phyloP scores from a whole-genome alignment of 2,797 vertebrate species.

The Eulemur rubriventer region DNA sequence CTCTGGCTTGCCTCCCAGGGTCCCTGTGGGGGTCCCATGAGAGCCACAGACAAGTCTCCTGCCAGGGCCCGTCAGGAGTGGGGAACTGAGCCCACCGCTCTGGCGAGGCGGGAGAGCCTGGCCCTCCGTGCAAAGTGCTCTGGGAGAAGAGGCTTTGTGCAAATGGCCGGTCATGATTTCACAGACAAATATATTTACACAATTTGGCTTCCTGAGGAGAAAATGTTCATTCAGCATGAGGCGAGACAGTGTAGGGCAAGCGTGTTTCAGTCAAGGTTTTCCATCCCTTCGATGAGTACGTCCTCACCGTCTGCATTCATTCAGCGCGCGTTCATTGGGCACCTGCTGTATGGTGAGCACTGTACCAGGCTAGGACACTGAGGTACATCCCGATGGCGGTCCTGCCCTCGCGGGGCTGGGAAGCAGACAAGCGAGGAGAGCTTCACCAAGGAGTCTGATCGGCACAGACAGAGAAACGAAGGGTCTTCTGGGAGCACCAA shows the following conservation, averaged over 20 bases:
- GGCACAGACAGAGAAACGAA: background rate
- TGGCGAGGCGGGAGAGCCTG: background rate
- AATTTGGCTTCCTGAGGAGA: background rate
- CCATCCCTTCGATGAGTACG: background rate
- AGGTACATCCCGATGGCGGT: background rate
- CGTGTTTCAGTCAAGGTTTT: background rate
- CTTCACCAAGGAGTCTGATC: background rate
- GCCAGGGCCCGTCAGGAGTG: background rate
- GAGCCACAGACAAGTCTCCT: background rate
- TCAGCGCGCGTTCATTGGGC: background rate
- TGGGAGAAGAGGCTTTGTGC: background rate
- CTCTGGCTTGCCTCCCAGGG: background rate
- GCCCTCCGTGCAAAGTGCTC: background rate
- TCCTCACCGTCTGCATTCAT: background rate
- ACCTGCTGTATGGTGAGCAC: background rate
- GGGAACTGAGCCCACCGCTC: background rate
- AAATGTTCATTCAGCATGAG: slow-evolving; percentile 24
- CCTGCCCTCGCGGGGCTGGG: background rate
- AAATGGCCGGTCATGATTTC: slow-evolving; percentile 61
- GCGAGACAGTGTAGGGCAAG: background rate
- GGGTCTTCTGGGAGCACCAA: background rate
- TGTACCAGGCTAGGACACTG: background rate
- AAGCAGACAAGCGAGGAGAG: background rate
- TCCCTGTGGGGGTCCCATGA: background rate
- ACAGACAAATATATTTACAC: background rate